These are phyloP conservation scores for Tragelaphus imberbis DNA, from an alignment of 2,113 vertebrate species.

Conservation along the genomic window DNA sequence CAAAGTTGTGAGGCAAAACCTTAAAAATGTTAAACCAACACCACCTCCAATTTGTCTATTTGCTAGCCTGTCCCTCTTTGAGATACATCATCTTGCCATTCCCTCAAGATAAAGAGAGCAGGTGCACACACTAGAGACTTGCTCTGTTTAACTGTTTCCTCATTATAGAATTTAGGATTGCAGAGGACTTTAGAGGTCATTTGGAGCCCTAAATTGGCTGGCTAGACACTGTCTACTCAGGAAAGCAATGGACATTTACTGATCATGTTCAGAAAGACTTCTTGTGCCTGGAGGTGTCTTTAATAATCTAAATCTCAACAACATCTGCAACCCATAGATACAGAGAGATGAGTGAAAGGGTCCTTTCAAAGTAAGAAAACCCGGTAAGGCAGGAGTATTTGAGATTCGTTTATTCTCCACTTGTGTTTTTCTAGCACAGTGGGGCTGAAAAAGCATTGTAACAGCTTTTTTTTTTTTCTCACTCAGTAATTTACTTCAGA, in stretches of 20 bases:
- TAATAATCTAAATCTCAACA: constrained; percentile 7
- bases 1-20: not conserved
- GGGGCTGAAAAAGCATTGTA: not conserved
- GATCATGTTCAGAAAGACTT: not conserved
- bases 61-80: not conserved
- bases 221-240: not conserved
- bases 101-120: not conserved
- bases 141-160: not conserved
- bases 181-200: not conserved
- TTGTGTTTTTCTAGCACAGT: not conserved
- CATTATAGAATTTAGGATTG: constrained; percentile 16
- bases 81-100: not conserved
- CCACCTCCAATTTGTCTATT: not conserved
- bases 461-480: not conserved
- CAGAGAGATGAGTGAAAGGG: not conserved
- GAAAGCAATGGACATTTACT: not conserved
- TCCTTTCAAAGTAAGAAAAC: not conserved
- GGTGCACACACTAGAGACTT: not conserved
- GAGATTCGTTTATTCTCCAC: not conserved
- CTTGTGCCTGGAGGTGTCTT: not conserved
- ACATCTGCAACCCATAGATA: not conserved
- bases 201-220: not conserved
- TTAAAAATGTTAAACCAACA: not conserved
- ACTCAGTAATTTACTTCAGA: not conserved
- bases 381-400: not conserved